A percentile compares a stretch with the other conserved stretches of the same genome.
These are phyloP conservation scores for Apaloderma vittatum DNA, from an alignment of 2,113 vertebrate genomes.

Conservation along the genomic window DNA sequence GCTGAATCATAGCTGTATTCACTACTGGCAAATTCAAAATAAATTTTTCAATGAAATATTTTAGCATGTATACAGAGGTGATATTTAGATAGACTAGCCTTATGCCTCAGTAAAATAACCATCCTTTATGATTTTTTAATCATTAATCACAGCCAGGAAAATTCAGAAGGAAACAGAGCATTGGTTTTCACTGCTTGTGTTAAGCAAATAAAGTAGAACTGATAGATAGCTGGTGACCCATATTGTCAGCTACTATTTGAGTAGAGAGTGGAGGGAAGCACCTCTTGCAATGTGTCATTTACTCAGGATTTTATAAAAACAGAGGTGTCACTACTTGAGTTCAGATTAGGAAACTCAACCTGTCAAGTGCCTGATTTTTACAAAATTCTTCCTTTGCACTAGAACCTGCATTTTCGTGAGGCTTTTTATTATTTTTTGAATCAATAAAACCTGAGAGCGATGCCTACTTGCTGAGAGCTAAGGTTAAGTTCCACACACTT, in stretches of 20 bases:
- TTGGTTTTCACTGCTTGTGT: background rate
- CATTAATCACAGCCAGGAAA: background rate
- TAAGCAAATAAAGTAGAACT: background rate
- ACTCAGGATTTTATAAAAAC: background rate
- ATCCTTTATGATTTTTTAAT: background rate
- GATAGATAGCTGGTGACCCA: background rate
- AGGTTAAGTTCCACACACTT: conserved; percentile 1
- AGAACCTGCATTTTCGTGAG: conserved; percentile 20
- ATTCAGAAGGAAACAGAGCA: background rate
- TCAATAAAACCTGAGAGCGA: conserved; percentile 26
- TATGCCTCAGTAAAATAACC: background rate
- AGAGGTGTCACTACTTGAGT: background rate
- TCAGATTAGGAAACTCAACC: background rate
- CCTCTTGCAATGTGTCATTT: background rate
- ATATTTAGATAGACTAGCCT: background rate
- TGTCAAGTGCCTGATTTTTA: background rate
- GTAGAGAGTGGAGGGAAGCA: background rate
- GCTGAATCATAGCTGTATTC: background rate
- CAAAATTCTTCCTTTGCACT: conserved; percentile 7
- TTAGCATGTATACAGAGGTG: background rate
- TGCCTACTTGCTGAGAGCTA: background rate
- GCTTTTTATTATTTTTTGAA: conserved; percentile 36
- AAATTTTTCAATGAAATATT: background rate
- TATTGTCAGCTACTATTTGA: background rate
- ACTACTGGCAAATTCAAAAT: background rate